phyloP scores from a whole-genome alignment of 1,140 invertebrate genomes.

The Wiebesia pumilae region DNA sequence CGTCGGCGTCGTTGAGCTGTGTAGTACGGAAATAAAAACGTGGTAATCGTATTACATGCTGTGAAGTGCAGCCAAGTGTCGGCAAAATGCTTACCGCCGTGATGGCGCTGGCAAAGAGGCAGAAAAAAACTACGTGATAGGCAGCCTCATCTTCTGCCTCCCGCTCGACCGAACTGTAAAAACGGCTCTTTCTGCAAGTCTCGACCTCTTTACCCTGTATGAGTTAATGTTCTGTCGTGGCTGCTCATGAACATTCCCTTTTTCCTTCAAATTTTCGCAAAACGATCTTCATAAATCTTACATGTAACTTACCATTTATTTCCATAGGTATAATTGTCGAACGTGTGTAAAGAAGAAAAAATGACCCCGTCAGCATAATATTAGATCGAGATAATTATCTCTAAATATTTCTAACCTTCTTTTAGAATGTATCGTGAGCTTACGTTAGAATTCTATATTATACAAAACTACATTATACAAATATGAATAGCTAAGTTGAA shows the following conservation, averaged over 20 bases:
- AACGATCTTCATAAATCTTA: neutral
- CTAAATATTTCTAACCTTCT: neutral
- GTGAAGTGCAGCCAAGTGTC: slow-evolving; percentile 57
- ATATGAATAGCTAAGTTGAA: no score
- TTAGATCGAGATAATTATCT: neutral
- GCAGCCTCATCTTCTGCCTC: neutral
- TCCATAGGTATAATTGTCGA: neutral
- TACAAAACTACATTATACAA: neutral
- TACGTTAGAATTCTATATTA: neutral
- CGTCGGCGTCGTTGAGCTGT: neutral
- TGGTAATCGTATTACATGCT: slow-evolving; percentile 64
- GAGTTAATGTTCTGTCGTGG: neutral
- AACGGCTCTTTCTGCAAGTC: slow-evolving; percentile 3
- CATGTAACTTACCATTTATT: neutral
- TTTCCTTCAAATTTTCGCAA: neutral
- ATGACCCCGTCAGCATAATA: neutral
- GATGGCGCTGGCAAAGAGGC: no score
- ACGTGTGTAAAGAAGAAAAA: neutral
- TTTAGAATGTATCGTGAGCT: neutral
- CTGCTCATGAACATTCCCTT: neutral
- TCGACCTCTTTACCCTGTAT: neutral
- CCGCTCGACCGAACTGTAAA: neutral
- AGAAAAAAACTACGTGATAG: neutral
- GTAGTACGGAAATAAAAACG: slow-evolving; percentile 59
- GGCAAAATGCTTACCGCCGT: slow-evolving; percentile 11